Evolutionary conservation across 2,797 vertebrate species (phyloP), one percentile per base, ranked within the genome.

Genomic region (Pogonophryne albipinna): DNA sequence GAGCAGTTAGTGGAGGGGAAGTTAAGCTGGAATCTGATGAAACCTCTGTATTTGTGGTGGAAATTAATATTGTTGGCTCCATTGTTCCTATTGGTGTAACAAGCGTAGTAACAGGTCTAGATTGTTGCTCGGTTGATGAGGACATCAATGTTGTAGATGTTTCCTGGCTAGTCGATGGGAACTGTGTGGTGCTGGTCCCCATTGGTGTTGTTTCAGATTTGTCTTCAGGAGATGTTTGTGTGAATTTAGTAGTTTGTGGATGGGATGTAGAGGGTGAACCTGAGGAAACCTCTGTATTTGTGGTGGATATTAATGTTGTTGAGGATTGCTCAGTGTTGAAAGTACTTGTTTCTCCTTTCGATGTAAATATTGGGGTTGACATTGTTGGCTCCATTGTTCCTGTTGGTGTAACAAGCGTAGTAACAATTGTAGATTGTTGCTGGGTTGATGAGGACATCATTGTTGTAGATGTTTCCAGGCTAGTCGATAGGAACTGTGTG

Each of bases 311-410:
- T 12, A 2, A 0, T 52, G 20, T 1, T 6, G 10, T 70, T 41
- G 38, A 55, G 3, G 27, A 49, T 4, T 23, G 23, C 17, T 15
- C 3, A 17, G 0, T 14, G 1, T 7, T 34, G 3, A 34, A n/a
- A 13, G 51, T 17, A 5, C 0, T 6, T 64, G 4, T 11, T 11
- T 13, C 9, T 27, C 19, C 10, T 12, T 3, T 53, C 27, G 50
- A 13, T 0, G 3, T 13, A 2, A 9, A 1, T 1, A 1, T 44
- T 7, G 23, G 38, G 0, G 10, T 10, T 9, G 38, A 31, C 1
- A 2, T 3, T 61, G 58, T 38, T 34, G 27, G 1, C 1, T 17
- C 16, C 10, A 1, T 2, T 10, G 2, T 1, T n/a, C 4, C 55
- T 42, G 17, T 19, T 3, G n/a, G 17, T 11, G 10, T 12, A 27